Conservation (phyloP, 2,113 vertebrate species). For the Holacanthus passer region DNA sequence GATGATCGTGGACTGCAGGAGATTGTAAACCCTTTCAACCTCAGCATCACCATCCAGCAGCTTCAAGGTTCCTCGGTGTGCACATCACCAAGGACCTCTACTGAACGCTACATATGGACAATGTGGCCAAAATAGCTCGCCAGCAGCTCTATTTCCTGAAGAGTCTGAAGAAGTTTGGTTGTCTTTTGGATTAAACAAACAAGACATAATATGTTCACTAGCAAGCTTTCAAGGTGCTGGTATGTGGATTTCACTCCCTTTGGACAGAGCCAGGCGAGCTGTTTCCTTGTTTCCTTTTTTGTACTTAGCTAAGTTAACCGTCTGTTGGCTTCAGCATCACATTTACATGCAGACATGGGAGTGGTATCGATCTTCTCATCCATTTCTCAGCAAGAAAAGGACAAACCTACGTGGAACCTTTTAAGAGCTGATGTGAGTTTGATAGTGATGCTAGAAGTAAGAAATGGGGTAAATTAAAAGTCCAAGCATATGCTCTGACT, state of each 20-base stretch:
- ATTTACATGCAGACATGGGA: not conserved
- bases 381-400: not conserved
- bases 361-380: not conserved
- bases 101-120: too few relatives aligned
- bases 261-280: not conserved
- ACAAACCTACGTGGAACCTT: not conserved
- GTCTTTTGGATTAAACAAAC: too few relatives aligned
- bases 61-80: too few relatives aligned
- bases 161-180: too few relatives aligned
- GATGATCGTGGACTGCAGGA: too few relatives aligned
- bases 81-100: too few relatives aligned
- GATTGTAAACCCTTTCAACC: too few relatives aligned
- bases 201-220: conserved; percentile 7
- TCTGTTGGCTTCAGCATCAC: not conserved
- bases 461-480: conserved; percentile 23
- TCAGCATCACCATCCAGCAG: too few relatives aligned
- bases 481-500: conserved; percentile 47
- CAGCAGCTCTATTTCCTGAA: too few relatives aligned
- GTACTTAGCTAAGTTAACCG: not conserved
- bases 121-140: too few relatives aligned
- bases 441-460: not conserved
- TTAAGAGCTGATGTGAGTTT: conserved; percentile 14
- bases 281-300: not conserved
- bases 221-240: not conserved
- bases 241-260: not conserved